These are phyloP conservation scores for Tetrapedia diversipes DNA, from an alignment of 2,888 invertebrate genomes.

Conservation along the genomic window DNA sequence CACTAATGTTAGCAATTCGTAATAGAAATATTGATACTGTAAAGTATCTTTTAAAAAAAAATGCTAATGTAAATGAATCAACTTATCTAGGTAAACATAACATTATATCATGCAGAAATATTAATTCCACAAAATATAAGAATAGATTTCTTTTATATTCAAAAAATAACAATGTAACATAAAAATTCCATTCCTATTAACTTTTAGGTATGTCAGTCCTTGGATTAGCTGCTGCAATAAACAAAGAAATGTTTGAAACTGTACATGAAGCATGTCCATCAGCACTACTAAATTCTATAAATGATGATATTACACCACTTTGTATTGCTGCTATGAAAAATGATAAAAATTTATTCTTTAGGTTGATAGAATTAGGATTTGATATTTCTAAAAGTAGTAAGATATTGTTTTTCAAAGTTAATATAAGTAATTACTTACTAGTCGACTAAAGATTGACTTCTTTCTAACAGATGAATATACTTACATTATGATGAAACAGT, in stretches of 20 bases:
- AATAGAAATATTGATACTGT: slow-evolving; percentile 74
- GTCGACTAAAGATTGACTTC: too few species aligned
- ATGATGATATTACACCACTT: slow-evolving; percentile 77
- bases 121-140: neutral
- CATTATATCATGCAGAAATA: neutral
- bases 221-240: slow-evolving; percentile 75
- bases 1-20: slow-evolving; percentile 79
- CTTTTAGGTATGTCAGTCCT: slow-evolving; percentile 75
- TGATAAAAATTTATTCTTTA: slow-evolving; percentile 75
- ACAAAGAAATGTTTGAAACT: slow-evolving; percentile 74
- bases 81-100: slow-evolving; percentile 74
- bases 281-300: slow-evolving; percentile 68
- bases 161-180: neutral
- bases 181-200: neutral
- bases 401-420: slow-evolving; percentile 29
- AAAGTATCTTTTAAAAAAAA: slow-evolving; percentile 71
- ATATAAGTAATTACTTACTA: neutral
- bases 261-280: slow-evolving; percentile 72
- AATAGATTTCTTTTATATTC: slow-evolving; percentile 4
- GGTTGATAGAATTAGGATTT: slow-evolving; percentile 73
- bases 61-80: slow-evolving; percentile 71
- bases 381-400: slow-evolving; percentile 73
- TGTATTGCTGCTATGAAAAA: slow-evolving; percentile 79
- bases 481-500: slow-evolving; percentile 76
- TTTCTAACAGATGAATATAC: slow-evolving; percentile 73